Evolutionary conservation across 2,113 vertebrate genomes (phyloP), one percentile per base, ranked within the genome.

Genomic region (Lontra canadensis): DNA sequence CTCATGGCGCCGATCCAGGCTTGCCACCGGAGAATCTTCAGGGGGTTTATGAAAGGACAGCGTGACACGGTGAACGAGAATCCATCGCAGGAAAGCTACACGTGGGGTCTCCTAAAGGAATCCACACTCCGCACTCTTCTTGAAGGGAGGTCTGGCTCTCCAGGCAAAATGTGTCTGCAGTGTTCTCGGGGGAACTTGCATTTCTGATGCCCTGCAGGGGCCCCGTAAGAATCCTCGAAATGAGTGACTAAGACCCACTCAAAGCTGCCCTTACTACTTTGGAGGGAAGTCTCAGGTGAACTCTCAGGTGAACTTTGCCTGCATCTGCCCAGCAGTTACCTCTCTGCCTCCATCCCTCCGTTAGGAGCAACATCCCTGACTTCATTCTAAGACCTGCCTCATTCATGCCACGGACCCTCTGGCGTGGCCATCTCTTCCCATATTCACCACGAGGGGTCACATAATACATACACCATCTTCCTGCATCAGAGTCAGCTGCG

Each of bases 101-200:
- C 10, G 42, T 10, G 55, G 42, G 61, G 29, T 36, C 80, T 61
- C 14, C 18, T 34, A 23, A 55, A 69, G 44, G 67, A 67, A 18
- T 26, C n/a, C 20, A 81, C 4, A 11, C 71, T 49, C 31, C 8
- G 1, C 0, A 3, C 18, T 42, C 67, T 4, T 3, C 7, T 17
- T 10, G 15, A 18, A 25, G 15, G 80, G 36, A 47, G 18, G 4
- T 29, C 31, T 69, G 47, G 18, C 17, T 61, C 4, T 26, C 0
- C 0, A 21, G 49, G 76, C 36, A 69, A 9, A 36, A 55, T 1
- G 4, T 25, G n/a, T 21, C 44, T 15, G 2, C 10, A n/a, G 63
- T 8, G 3, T 74, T 44, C 90, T 67, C 61, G 21, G 63, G 87
- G 88, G 47, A 44, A 17, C n/a, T 25, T 13, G 39, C 1, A 36